A percentile compares a stretch with the other conserved stretches of the same genome.
These are phyloP conservation scores for Diorhabda elongata DNA, from an alignment of 1,140 invertebrate species.

Conservation along the genomic window DNA sequence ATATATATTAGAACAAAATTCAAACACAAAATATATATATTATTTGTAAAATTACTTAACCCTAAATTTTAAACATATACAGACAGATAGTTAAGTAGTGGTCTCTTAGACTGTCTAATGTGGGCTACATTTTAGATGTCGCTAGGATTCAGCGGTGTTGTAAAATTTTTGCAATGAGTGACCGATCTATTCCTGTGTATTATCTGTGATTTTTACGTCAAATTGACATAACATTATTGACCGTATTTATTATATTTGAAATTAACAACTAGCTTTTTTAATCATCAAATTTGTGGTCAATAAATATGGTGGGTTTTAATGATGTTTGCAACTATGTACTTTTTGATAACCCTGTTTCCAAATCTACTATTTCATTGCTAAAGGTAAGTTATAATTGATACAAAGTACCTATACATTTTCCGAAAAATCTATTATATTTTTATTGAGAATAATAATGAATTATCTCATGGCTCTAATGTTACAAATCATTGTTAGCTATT, in stretches of 20 bases:
- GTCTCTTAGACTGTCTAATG: no score
- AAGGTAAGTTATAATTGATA: slow-evolving; percentile 22
- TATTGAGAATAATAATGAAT: slow-evolving; percentile 1
- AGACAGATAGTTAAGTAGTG: no score
- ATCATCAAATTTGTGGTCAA: not conserved
- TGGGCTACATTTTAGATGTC: no score
- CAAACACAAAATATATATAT: not conserved
- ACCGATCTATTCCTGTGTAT: not conserved
- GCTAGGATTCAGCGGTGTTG: not conserved
- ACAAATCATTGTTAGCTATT: no score
- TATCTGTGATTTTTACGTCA: slow-evolving; percentile 4
- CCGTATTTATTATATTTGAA: not conserved
- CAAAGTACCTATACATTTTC: not conserved
- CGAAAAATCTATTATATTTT: slow-evolving; percentile 10
- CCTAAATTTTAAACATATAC: no score
- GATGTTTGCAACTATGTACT: slow-evolving; percentile 39
- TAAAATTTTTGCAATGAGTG: not conserved
- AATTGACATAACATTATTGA: not conserved
- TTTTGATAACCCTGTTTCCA: slow-evolving; percentile 41
- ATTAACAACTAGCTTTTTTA: not conserved
- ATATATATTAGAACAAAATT: not conserved
- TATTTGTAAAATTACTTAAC: no score
- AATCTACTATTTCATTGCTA: slow-evolving; percentile 29
- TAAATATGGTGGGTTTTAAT: slow-evolving; percentile 30
- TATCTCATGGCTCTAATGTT: no score